Conservation (phyloP, 2,797 vertebrate species). For the Acanthiza pusilla region DNA sequence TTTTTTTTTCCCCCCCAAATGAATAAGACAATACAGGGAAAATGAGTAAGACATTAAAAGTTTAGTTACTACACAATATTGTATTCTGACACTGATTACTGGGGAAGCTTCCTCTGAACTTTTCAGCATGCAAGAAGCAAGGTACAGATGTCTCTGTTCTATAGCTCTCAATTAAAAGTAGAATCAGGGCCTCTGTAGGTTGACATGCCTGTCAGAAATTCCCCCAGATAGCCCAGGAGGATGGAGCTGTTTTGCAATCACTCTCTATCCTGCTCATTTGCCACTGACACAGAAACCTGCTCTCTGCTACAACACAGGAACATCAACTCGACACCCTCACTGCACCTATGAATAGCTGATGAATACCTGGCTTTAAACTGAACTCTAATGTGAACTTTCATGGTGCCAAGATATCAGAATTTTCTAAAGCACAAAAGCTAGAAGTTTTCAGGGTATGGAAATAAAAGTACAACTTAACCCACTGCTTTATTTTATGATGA, state of each 20-base stretch:
- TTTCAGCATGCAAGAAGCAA: background rate
- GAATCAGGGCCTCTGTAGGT: background rate
- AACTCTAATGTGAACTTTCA: conserved; percentile 49
- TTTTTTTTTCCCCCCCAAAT: background rate
- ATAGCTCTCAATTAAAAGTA: background rate
- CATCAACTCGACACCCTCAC: background rate
- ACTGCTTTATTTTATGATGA: background rate
- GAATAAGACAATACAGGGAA: background rate
- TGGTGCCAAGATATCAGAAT: conserved; percentile 11
- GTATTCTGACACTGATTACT: background rate
- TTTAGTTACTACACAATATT: background rate
- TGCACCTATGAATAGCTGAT: conserved; percentile 7
- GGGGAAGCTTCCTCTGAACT: background rate
- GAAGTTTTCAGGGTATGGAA: background rate
- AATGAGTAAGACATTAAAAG: background rate
- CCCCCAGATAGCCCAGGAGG: background rate
- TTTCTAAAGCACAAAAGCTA: background rate
- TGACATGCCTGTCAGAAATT: background rate
- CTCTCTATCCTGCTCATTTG: background rate
- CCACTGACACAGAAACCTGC: background rate
- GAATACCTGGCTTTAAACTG: conserved; percentile 36
- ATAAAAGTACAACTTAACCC: background rate
- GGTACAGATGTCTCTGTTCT: background rate
- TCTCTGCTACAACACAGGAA: background rate
- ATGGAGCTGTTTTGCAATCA: background rate